Percentiles rank a stretch among this genome's conserved stretches.
Evolutionary conservation across 2,797 vertebrate genomes (phyloP).

Genomic region (Sebastes nivosus): DNA sequence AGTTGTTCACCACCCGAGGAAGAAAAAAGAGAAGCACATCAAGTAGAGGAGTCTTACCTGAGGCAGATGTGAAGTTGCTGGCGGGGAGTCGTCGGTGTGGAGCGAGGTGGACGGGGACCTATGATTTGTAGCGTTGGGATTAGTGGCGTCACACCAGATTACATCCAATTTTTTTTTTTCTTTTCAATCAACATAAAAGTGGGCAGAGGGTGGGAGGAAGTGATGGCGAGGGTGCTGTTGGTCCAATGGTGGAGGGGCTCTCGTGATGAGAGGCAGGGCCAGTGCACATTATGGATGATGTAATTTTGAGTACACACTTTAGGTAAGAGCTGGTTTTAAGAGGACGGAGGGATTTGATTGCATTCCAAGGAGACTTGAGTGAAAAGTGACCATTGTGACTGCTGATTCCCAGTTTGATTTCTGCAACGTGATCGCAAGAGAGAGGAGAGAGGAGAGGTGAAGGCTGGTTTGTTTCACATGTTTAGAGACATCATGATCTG

Average conservation of each 20-base stretch:
- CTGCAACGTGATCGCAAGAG: slow-evolving; percentile 55
- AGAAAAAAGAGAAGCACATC: background rate
- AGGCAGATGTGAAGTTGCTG: slow-evolving; percentile 34
- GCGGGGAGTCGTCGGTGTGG: slow-evolving; percentile 58
- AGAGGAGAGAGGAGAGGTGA: background rate
- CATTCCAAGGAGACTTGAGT: slow-evolving; percentile 57
- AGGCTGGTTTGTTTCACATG: background rate
- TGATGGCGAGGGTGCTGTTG: background rate
- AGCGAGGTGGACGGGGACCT: slow-evolving; percentile 45
- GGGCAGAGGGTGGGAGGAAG: slow-evolving; percentile 39
- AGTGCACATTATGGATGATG: slow-evolving; percentile 34
- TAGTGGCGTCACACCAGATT: slow-evolving; percentile 91
- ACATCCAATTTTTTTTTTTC: slow-evolving; percentile 77
- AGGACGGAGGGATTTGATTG: slow-evolving; percentile 37
- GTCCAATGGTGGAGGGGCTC: slow-evolving; percentile 22
- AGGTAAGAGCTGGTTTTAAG: slow-evolving; percentile 41
- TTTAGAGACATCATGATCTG: background rate
- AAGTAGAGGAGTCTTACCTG: slow-evolving; percentile 67
- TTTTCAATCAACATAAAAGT: slow-evolving; percentile 82
- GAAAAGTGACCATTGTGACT: slow-evolving; percentile 65
- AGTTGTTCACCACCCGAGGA: background rate
- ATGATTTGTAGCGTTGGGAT: slow-evolving; percentile 88
- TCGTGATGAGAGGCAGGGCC: slow-evolving; percentile 6
- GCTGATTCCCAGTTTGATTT: slow-evolving; percentile 8
- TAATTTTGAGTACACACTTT: slow-evolving; percentile 45